Evolutionary conservation across 1,140 invertebrate genomes (phyloP).

Genomic region (Aphelenchoides fujianensis): DNA sequence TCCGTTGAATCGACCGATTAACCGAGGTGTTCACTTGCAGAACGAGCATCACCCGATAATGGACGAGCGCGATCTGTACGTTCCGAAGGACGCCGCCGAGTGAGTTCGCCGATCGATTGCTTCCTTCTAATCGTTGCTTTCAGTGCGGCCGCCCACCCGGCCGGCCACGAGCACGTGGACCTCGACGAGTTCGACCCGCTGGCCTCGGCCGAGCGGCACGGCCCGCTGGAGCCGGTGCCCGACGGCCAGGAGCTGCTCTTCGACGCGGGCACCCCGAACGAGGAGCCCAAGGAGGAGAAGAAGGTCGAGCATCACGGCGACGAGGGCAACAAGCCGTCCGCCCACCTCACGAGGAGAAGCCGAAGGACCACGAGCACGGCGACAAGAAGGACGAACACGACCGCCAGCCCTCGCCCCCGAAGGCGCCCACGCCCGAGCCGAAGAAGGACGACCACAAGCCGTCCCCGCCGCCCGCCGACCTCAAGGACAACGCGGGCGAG

Average conservation of each 20-base stretch:
- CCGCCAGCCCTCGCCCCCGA: neutral
- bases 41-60: slow-evolving; percentile 5
- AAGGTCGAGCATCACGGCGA: neutral
- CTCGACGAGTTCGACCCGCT: slow-evolving; percentile 13
- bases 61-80: slow-evolving; percentile 17
- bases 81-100: slow-evolving; percentile 12
- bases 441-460: neutral
- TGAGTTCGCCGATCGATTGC: too few species aligned
- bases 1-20: too few species aligned
- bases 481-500: neutral
- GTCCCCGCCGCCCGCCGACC: neutral
- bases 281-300: neutral
- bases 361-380: neutral
- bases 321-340: too few species aligned
- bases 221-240: slow-evolving; percentile 9
- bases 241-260: slow-evolving; percentile 2
- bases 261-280: neutral
- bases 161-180: neutral
- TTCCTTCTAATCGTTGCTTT: too few species aligned
- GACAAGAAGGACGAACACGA: neutral
- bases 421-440: neutral
- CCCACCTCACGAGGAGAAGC: neutral
- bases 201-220: neutral
- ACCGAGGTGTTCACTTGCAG: too few species aligned
- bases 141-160: slow-evolving; percentile 1